Conservation (phyloP, 2,888 invertebrate species). For the Lithophane leautieri region DNA sequence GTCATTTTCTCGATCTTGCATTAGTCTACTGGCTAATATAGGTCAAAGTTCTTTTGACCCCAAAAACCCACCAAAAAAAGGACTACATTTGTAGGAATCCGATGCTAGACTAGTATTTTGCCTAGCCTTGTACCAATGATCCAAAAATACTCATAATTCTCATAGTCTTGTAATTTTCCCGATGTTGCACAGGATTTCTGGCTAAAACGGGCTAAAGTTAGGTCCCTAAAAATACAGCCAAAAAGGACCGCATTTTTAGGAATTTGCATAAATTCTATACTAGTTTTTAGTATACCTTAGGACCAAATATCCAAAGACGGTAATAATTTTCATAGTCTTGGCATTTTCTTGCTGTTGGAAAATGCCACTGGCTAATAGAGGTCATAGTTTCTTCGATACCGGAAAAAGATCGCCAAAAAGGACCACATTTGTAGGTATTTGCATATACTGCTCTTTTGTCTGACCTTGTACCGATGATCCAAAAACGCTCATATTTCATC, state of each 20-base stretch:
- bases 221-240: background rate
- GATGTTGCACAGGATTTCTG: background rate
- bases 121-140: background rate
- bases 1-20: background rate
- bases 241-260: background rate
- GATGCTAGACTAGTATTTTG: background rate
- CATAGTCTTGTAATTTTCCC: background rate
- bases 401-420: background rate
- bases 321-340: fast-evolving
- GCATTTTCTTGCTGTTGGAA: background rate
- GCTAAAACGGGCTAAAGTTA: background rate
- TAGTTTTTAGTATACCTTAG: background rate
- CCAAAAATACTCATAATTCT: background rate
- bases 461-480: constrained; percentile 36
- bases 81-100: background rate
- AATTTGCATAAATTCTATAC: background rate
- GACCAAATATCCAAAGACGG: background rate
- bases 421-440: background rate
- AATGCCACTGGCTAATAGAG: no score
- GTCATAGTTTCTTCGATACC: no score
- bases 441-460: background rate
- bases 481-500: constrained; percentile 41
- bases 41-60: background rate
- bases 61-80: background rate
- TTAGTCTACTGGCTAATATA: no score